Evolutionary conservation across 2,888 invertebrate species (phyloP).

Genomic region (Bombylius major): DNA sequence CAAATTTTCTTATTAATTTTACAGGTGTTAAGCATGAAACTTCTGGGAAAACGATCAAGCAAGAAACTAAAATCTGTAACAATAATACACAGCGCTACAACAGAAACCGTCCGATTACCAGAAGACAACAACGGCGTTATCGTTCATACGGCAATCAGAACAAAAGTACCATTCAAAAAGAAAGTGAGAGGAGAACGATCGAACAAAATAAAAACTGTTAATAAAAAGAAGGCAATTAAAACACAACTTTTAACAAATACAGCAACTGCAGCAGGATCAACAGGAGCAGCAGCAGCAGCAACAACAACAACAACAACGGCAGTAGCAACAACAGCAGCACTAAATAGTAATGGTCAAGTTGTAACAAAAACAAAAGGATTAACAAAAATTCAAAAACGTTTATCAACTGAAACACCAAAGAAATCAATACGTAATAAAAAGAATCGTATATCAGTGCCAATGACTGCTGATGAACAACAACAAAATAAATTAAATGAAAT

Average conservation of each 20-base stretch:
- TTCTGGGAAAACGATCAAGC: slow-evolving; percentile 66
- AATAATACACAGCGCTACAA: slow-evolving; percentile 80
- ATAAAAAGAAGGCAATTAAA: not conserved
- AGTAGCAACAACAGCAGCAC: slow-evolving; percentile 2
- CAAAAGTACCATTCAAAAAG: slow-evolving; percentile 76
- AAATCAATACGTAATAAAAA: slow-evolving; percentile 37
- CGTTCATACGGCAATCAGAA: slow-evolving; percentile 74
- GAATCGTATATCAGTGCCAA: slow-evolving; percentile 34
- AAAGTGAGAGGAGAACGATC: slow-evolving; percentile 47
- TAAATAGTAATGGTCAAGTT: slow-evolving; percentile 3
- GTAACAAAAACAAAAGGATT: not conserved
- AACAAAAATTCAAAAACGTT: slow-evolving; percentile 4
- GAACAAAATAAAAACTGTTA: slow-evolving; percentile 15
- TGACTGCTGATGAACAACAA: slow-evolving; percentile 44
- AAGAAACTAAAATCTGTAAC: slow-evolving; percentile 76
- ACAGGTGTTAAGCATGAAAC: slow-evolving; percentile 66
- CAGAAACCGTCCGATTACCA: slow-evolving; percentile 74
- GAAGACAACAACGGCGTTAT: slow-evolving; percentile 63
- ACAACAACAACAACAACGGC: not conserved
- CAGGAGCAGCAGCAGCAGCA: not conserved
- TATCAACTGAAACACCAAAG: slow-evolving; percentile 24
- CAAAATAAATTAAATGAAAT: slow-evolving; percentile 23
- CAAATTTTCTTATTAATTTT: slow-evolving; percentile 20
- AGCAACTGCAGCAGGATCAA: no score
- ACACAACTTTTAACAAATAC: not conserved